Evolutionary conservation across 2,113 vertebrate species (phyloP).

Genomic region (Halcyon malimbica): DNA sequence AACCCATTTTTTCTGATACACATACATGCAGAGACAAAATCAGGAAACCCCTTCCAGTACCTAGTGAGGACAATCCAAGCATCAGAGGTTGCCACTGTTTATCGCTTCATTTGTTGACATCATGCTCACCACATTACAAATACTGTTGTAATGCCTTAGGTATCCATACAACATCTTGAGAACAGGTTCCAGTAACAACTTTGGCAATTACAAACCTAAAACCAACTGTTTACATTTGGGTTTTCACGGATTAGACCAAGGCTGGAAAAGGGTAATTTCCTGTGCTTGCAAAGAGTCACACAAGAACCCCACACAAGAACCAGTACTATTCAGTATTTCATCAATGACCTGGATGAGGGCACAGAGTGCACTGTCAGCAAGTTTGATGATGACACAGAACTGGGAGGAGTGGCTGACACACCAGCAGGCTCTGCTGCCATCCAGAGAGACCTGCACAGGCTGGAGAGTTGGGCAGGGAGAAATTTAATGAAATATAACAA

Average conservation of each 20-base stretch:
- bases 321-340: too few relatives aligned
- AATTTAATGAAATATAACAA: too few relatives aligned
- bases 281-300: not conserved
- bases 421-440: too few relatives aligned
- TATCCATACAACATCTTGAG: not conserved
- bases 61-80: not conserved
- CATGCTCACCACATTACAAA: not conserved
- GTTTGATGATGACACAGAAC: too few relatives aligned
- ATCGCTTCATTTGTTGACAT: not conserved
- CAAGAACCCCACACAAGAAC: not conserved
- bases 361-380: too few relatives aligned
- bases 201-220: not conserved
- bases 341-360: too few relatives aligned
- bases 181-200: not conserved
- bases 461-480: too few relatives aligned
- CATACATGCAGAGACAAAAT: not conserved
- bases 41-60: not conserved
- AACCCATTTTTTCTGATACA: not conserved
- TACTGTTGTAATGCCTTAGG: not conserved
- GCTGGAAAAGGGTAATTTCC: not conserved
- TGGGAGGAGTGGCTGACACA: too few relatives aligned
- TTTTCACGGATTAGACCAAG: not conserved
- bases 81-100: not conserved
- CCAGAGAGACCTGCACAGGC: too few relatives aligned
- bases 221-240: not conserved